Evolutionary conservation across 2,113 vertebrate species (phyloP).

Genomic region (pig (Sus scrofa)): T2T-Sscrofa CM000813.6:92358001-92358500

Average conservation of each 20-base stretch:
- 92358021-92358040: no score
- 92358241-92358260: background rate
- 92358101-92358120: background rate
- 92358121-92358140: slow-evolving; percentile 36
- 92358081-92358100: background rate
- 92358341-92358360: background rate
- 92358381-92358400: background rate
- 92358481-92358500: background rate
- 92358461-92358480: background rate
- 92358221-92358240: background rate
- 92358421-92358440: background rate
- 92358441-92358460: background rate
- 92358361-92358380: background rate
- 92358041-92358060: no score
- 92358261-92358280: background rate
- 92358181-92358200: slow-evolving; percentile 37
- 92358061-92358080: no score
- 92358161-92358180: background rate
- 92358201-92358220: background rate
- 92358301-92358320: background rate
- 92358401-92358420: background rate
- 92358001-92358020: no score
- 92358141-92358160: background rate
- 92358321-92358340: background rate
- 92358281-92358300: background rate